Conservation (phyloP, 2,888 invertebrate genomes). For the Tachina fera region DNA sequence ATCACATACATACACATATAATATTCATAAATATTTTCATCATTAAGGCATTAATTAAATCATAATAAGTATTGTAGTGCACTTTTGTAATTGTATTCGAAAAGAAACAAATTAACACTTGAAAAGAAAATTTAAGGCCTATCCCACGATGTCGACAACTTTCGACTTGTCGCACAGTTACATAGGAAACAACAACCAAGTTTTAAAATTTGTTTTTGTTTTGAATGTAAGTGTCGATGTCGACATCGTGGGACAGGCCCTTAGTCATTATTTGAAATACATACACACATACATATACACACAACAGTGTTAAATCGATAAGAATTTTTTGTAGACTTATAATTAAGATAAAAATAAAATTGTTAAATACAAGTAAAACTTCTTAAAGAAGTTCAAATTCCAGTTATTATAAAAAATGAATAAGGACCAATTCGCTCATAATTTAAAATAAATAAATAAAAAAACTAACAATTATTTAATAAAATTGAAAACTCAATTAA, state of each 20-base stretch:
- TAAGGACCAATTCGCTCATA: conserved; percentile 74
- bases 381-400: conserved; percentile 72
- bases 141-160: too few relatives aligned
- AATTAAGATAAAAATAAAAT: conserved; percentile 43
- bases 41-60: conserved; percentile 36
- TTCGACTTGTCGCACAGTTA: too few relatives aligned
- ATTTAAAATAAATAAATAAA: conserved; percentile 44
- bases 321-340: conserved; percentile 46
- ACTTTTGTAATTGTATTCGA: conserved; percentile 50
- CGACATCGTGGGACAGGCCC: too few relatives aligned
- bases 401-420: conserved; percentile 66
- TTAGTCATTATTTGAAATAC: conserved; percentile 34
- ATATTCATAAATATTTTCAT: conserved; percentile 31
- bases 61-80: conserved; percentile 56
- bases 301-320: conserved; percentile 50
- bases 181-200: too few relatives aligned
- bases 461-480: conserved; percentile 48
- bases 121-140: conserved; percentile 4
- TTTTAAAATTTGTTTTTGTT: too few relatives aligned
- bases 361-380: conserved; percentile 64
- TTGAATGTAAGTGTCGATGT: too few relatives aligned
- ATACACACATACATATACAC: conserved; percentile 27
- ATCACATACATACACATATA: conserved; percentile 72
- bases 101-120: background rate
- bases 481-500: conserved; percentile 52